These are phyloP conservation scores for Schrankia costaestrigalis DNA, from an alignment of 2,888 invertebrate genomes.

Conservation along the genomic window DNA sequence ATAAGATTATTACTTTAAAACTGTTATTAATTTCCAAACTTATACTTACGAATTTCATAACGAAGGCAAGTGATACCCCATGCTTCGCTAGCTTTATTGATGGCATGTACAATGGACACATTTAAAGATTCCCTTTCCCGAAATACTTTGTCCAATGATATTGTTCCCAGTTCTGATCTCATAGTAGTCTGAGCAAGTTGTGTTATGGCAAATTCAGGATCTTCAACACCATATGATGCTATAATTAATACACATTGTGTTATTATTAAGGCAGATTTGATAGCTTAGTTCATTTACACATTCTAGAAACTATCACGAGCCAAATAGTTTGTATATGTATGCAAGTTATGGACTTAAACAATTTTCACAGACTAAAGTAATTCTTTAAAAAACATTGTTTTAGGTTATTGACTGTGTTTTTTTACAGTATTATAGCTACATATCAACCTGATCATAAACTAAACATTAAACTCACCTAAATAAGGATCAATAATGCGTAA, in stretches of 20 bases:
- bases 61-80: constrained; percentile 99
- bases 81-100: constrained; percentile 98
- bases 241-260: too few species aligned
- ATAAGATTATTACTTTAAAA: too few species aligned
- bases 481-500: constrained; percentile 96
- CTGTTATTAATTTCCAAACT: neutral
- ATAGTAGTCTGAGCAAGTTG: constrained; percentile 99
- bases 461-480: constrained; percentile 76
- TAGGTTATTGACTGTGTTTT: too few species aligned
- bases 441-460: neutral
- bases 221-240: constrained; percentile 98
- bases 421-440: neutral
- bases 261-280: too few species aligned
- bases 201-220: constrained; percentile 99
- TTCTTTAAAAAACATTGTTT: too few species aligned
- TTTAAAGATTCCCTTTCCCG: constrained; percentile 97
- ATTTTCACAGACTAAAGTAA: too few species aligned
- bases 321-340: too few species aligned
- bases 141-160: constrained; percentile 97
- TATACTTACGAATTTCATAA: constrained; percentile 77
- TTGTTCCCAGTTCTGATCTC: constrained; percentile 99
- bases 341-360: too few species aligned
- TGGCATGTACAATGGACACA: constrained; percentile 95
- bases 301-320: too few species aligned
- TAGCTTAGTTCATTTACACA: too few species aligned